A percentile compares a stretch with the other conserved stretches of the same genome.
Conservation (phyloP, 2,888 invertebrate species). For the Cyrtodaria siliqua region DNA sequence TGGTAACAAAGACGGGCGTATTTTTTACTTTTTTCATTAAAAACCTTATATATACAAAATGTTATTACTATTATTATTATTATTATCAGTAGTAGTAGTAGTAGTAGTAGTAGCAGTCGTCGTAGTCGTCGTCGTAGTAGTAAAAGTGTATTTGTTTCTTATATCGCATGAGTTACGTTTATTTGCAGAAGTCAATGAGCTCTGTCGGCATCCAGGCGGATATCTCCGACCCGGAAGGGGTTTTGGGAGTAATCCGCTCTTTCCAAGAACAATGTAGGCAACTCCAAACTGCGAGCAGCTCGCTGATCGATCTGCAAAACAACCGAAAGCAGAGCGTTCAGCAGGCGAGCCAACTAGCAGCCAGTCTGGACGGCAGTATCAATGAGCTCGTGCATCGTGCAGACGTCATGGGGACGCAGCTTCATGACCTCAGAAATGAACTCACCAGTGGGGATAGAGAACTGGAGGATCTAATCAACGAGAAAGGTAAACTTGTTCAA, state of each 20-base stretch:
- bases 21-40: no score
- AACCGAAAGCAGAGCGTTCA: not conserved
- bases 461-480: constrained; percentile 50
- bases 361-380: constrained; percentile 18
- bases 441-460: constrained; percentile 6
- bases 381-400: constrained; percentile 34
- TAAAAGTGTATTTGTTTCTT: no score
- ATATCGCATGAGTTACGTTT: no score
- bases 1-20: no score
- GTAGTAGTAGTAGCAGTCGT: no score
- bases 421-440: constrained; percentile 4
- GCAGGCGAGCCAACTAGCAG: not conserved
- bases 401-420: constrained; percentile 7
- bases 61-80: no score
- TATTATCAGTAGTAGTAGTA: no score
- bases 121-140: no score
- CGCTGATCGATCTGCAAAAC: constrained; percentile 6
- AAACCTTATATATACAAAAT: no score
- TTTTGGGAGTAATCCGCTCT: constrained; percentile 43
- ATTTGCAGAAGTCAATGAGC: constrained; percentile 12
- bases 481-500: constrained; percentile 40
- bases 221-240: constrained; percentile 50
- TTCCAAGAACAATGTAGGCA: constrained; percentile 35
- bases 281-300: constrained; percentile 8
- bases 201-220: constrained; percentile 45